These are phyloP conservation scores for Drosophila neocordata DNA, from an alignment of 1,140 invertebrate genomes.

Conservation along the genomic window DNA sequence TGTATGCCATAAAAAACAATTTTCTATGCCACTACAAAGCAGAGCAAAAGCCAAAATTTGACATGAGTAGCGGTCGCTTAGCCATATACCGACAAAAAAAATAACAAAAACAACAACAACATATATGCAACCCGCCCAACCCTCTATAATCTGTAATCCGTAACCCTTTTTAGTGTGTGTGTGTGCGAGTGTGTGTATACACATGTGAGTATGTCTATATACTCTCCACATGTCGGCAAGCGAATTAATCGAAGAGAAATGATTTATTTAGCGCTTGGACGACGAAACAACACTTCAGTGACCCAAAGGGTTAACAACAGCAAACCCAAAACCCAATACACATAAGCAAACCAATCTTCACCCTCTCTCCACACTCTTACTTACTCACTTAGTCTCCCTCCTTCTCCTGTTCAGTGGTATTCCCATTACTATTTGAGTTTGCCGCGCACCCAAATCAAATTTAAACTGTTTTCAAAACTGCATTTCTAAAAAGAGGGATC, in stretches of 20 bases:
- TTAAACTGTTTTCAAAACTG: constrained; percentile 81
- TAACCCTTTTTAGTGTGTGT: constrained; percentile 60
- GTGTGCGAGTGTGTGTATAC: constrained; percentile 42
- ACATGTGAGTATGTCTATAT: constrained; percentile 30
- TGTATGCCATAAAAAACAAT: constrained; percentile 78
- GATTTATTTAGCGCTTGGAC: constrained; percentile 82
- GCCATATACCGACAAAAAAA: constrained; percentile 8
- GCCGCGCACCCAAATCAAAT: constrained; percentile 73
- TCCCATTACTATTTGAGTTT: neutral
- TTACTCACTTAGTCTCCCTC: neutral
- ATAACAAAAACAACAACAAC: neutral
- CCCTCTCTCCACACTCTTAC: too few relatives aligned
- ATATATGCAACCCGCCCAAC: constrained; percentile 12
- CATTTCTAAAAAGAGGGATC: constrained; percentile 39
- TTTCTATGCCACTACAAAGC: constrained; percentile 82
- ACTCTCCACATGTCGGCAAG: constrained; percentile 81
- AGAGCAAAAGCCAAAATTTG: constrained; percentile 82
- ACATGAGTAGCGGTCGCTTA: constrained; percentile 79
- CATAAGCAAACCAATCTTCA: constrained; percentile 7
- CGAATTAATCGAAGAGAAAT: constrained; percentile 83
- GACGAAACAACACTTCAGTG: constrained; percentile 54
- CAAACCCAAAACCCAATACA: neutral
- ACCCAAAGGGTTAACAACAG: constrained; percentile 60
- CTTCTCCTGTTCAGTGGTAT: constrained; percentile 9
- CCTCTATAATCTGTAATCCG: constrained; percentile 9